A percentile compares a stretch with the other conserved stretches of the same genome.
These are phyloP conservation scores for Lethrus apterus DNA, from an alignment of 1,140 invertebrate species.

Conservation along the genomic window DNA sequence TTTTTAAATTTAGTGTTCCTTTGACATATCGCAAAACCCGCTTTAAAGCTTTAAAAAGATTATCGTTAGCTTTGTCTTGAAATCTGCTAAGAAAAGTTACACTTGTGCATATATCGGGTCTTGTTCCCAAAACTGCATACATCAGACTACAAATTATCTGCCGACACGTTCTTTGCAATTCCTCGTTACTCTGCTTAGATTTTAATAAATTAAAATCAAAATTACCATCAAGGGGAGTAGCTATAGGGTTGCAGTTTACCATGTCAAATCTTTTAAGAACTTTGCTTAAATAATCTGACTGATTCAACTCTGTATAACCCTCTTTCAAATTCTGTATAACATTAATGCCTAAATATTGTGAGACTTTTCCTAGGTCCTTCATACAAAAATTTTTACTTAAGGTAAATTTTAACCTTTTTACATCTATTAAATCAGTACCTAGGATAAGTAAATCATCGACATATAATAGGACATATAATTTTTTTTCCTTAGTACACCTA, in stretches of 20 bases:
- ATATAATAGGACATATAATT: slow-evolving; percentile 27
- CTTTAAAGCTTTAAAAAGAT: slow-evolving; percentile 26
- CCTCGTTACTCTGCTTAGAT: not conserved
- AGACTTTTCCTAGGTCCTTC: slow-evolving; percentile 25
- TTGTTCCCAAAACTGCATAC: slow-evolving; percentile 30
- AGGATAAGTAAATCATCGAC: slow-evolving; percentile 34
- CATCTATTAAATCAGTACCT: slow-evolving; percentile 20
- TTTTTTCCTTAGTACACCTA: slow-evolving; percentile 4
- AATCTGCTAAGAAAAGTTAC: slow-evolving; percentile 30
- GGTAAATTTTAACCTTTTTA: slow-evolving; percentile 11
- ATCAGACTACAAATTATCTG: slow-evolving; percentile 28
- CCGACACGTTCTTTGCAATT: slow-evolving; percentile 18
- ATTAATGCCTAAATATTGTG: slow-evolving; percentile 17
- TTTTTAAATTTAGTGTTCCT: slow-evolving; percentile 21
- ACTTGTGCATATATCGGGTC: slow-evolving; percentile 30
- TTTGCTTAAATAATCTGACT: slow-evolving; percentile 13
- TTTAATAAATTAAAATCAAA: slow-evolving; percentile 1
- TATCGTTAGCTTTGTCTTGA: slow-evolving; percentile 24
- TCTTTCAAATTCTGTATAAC: slow-evolving; percentile 11
- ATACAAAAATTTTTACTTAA: slow-evolving; percentile 22
- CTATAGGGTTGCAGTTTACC: slow-evolving; percentile 15
- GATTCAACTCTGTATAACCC: slow-evolving; percentile 5
- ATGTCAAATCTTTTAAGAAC: slow-evolving; percentile 15
- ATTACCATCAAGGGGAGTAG: slow-evolving; percentile 16
- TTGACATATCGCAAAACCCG: slow-evolving; percentile 34